These are phyloP conservation scores for Gymnocephalus cernua DNA, from an alignment of 2,113 vertebrate genomes.

Conservation along the genomic window DNA sequence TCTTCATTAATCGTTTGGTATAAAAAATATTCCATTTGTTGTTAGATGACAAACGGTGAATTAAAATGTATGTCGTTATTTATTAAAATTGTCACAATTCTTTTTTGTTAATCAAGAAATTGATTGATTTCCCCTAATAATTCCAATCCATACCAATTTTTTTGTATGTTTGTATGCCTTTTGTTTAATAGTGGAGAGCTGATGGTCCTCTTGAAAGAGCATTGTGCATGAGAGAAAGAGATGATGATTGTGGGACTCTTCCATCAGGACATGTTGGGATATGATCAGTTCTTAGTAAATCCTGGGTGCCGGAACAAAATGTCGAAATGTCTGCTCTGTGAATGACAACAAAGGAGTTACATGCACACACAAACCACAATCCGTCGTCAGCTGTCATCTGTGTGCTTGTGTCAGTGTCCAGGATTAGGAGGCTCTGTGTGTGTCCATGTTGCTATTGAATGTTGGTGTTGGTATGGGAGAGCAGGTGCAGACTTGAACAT, in stretches of 20 bases:
- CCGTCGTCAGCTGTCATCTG: constrained; percentile 43
- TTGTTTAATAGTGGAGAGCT: too few relatives aligned
- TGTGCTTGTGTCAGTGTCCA: constrained; percentile 27
- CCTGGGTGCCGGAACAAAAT: neutral
- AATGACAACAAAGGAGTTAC: constrained; percentile 11
- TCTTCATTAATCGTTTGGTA: too few relatives aligned
- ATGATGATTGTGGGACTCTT: constrained; percentile 6
- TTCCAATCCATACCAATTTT: too few relatives aligned
- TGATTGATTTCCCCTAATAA: too few relatives aligned
- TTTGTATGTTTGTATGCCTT: too few relatives aligned
- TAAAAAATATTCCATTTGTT: too few relatives aligned
- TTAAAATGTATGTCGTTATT: too few relatives aligned
- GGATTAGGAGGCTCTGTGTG: constrained; percentile 19
- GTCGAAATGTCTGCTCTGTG: neutral
- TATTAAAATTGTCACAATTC: too few relatives aligned
- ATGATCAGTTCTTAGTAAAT: constrained; percentile 23
- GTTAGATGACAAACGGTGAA: too few relatives aligned
- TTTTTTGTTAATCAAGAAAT: too few relatives aligned
- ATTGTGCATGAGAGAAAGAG: neutral
- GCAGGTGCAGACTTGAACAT: constrained; percentile 80
- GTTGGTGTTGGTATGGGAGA: constrained; percentile 41
- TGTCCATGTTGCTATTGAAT: constrained; percentile 24
- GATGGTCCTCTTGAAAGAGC: neutral
- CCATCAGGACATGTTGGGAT: constrained; percentile 46
- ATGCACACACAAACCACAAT: constrained; percentile 4